Base-by-base conservation (phyloP, 1,140 invertebrate species). In the Oedothorax gibbosus region DNA sequence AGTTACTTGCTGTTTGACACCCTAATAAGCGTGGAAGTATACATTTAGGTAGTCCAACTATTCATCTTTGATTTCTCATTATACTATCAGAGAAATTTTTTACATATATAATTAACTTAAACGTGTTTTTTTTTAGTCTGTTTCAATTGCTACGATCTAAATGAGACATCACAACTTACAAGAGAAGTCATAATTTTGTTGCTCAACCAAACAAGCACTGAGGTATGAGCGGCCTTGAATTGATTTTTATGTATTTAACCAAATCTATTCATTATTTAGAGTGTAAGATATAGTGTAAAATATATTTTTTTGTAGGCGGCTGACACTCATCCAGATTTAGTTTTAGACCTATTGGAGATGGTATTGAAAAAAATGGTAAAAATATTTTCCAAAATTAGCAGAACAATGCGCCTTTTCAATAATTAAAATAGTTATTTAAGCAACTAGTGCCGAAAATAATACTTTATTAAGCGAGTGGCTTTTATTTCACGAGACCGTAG, bases 131-230 rank as follows among this genome's bases (percentile, higher is more conserved):
- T 50, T 80, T 11, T 20, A 81, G 78, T 81, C 60, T 81, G 78
- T 18, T 81, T 81, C 66, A 53, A 81, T n/a, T 81, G 78, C 14
- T 81, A 81, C 15, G 78, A 81, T 14, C 35, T 81, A 51, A 81
- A 71, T 60, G 78, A 81, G 60, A 71, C 78, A 0, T 57, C 60
- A 54, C 78, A 81, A 60, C 78, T 81, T 9, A 81, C 65, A 18
- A 20, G 78, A 60, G 78, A 81, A 12, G 66, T 71, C 18, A 81
- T 81, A 14, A 81, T 81, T 15, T 69, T 56, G 0, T 20, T 81
- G 4, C 56, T 81, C 0, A 81, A 60, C 15, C 78, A 81, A 35
- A 71, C 78, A 2, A 81, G 78, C 20, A 60, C 66, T 14, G 65
- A 81, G 66, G 78, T 81, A 57, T 69, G n/a, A 14, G 50, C 2